phyloP scores from a whole-genome alignment of 2,888 invertebrate genomes.

The Sminthurinus aureus region DNA sequence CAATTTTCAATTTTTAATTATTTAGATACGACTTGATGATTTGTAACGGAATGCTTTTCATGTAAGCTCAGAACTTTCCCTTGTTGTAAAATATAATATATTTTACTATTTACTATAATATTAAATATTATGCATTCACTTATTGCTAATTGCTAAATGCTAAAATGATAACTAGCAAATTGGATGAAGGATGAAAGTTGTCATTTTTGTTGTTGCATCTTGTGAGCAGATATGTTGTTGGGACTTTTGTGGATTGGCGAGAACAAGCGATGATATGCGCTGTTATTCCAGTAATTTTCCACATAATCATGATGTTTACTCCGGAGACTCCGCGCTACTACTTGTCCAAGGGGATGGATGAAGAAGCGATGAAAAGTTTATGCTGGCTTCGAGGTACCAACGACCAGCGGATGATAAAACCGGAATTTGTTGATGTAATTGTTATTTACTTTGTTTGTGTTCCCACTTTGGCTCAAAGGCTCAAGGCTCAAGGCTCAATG shows the following conservation, averaged over 20 bases:
- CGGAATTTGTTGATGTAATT: constrained; percentile 16
- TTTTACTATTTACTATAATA: too few species aligned
- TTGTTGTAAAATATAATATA: too few species aligned
- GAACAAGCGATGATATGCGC: constrained; percentile 73
- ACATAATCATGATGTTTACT: constrained; percentile 78
- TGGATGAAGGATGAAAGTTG: too few species aligned
- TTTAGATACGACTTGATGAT: not conserved
- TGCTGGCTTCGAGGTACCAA: constrained; percentile 75
- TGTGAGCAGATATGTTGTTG: constrained; percentile 66
- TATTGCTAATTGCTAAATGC: not conserved
- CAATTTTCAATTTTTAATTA: too few species aligned
- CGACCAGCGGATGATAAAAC: constrained; percentile 43
- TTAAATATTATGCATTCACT: not conserved
- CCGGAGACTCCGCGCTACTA: constrained; percentile 77
- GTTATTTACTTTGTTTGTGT: too few species aligned
- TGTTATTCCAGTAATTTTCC: constrained; percentile 74
- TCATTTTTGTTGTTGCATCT: too few species aligned
- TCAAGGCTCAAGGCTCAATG: too few species aligned
- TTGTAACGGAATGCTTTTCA: not conserved
- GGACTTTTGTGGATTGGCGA: constrained; percentile 71
- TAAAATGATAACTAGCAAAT: too few species aligned
- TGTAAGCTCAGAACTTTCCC: not conserved
- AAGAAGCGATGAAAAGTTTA: constrained; percentile 75
- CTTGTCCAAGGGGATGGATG: constrained; percentile 67
- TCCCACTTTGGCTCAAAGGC: too few species aligned